Evolutionary conservation across 2,888 invertebrate species (phyloP).

Genomic region (Scaptomyza caliginosa): DNA sequence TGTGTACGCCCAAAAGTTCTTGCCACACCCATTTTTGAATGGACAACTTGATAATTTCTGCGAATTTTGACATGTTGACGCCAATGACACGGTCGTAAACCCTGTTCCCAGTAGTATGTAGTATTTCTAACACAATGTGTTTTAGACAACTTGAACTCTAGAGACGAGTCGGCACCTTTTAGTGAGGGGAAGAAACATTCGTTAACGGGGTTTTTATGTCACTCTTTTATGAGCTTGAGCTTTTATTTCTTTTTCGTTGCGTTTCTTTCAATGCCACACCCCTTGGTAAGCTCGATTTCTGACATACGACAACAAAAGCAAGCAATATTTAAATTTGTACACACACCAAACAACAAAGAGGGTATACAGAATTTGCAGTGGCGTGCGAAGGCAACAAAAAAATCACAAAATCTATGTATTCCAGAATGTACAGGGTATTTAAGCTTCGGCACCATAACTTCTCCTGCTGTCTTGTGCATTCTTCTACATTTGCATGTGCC

Average conservation of each 20-base stretch:
- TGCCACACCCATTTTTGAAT: constrained; percentile 28
- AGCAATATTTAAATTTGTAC: constrained; percentile 4
- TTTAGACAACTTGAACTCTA: constrained; percentile 18
- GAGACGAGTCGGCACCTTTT: constrained; percentile 29
- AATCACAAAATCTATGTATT: not conserved
- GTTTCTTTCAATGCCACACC: constrained; percentile 41
- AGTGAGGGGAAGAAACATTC: constrained; percentile 20
- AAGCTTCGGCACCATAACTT: not conserved
- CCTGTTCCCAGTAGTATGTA: constrained; percentile 57
- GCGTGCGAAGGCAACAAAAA: not conserved
- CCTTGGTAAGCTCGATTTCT: constrained; percentile 7
- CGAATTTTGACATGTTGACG: constrained; percentile 46
- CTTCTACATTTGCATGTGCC: constrained; percentile 63
- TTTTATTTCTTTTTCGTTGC: constrained; percentile 25
- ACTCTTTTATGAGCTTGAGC: constrained; percentile 44
- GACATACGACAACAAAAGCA: constrained; percentile 37
- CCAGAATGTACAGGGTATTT: not conserved
- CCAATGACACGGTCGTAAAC: constrained; percentile 66
- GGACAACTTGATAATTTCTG: constrained; percentile 41
- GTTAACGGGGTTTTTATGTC: constrained; percentile 75
- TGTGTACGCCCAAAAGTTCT: constrained; percentile 28
- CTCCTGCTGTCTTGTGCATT: constrained; percentile 34
- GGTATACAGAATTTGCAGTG: not conserved
- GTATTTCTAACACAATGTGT: constrained; percentile 27
- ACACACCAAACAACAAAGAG: not conserved